Conservation (phyloP, 2,888 invertebrate genomes). For the Flexamia atlantica region DNA sequence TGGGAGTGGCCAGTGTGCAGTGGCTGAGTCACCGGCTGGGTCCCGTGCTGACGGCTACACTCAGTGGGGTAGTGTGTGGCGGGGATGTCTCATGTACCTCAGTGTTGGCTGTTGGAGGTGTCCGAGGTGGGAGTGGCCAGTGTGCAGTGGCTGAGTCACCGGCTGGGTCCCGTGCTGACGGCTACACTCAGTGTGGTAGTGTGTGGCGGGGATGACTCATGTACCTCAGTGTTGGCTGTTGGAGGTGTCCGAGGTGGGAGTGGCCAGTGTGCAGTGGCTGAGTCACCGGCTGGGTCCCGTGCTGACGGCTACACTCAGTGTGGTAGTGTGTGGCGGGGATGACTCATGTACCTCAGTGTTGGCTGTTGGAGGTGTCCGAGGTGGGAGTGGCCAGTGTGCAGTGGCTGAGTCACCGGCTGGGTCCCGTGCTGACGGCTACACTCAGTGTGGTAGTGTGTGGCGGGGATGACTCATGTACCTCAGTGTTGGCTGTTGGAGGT, state of each 20-base stretch:
- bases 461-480: conserved; percentile 91
- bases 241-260: conserved; percentile 73
- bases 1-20: conserved; percentile 86
- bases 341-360: too few relatives aligned
- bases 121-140: too few relatives aligned
- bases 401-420: conserved; percentile 93
- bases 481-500: conserved; percentile 79
- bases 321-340: too few relatives aligned
- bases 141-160: too few relatives aligned
- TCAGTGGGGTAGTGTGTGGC: conserved; percentile 90
- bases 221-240: conserved; percentile 67
- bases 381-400: too few relatives aligned
- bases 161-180: conserved; percentile 96
- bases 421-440: conserved; percentile 95
- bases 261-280: conserved; percentile 93
- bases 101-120: too few relatives aligned
- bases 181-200: conserved; percentile 79
- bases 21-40: conserved; percentile 97
- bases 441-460: conserved; percentile 74
- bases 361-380: too few relatives aligned
- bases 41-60: conserved; percentile 94
- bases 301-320: conserved; percentile 92
- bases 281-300: conserved; percentile 96
- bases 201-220: conserved; percentile 48
- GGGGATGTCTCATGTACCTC: too few relatives aligned